Percentiles rank a stretch among this genome's conserved stretches.
Conservation (phyloP, 2,113 vertebrate species). For the Ranitomeya imitator region DNA sequence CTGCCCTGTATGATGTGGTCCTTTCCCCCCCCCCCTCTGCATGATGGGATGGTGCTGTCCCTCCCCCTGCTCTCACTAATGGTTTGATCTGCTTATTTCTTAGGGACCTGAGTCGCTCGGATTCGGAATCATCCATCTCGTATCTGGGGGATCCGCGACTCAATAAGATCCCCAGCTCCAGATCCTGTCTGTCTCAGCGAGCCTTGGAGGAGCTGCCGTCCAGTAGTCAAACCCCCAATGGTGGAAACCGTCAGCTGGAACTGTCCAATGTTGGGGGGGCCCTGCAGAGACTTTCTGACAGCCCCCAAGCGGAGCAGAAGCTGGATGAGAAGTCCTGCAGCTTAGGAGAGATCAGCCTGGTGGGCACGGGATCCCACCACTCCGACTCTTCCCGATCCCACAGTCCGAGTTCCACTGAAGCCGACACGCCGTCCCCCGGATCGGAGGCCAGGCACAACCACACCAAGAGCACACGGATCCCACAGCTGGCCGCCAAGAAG, state of each 20-base stretch:
- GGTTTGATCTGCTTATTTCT: neutral
- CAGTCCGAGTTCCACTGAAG: constrained; percentile 92
- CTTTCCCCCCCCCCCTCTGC: too few relatives aligned
- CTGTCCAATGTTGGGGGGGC: constrained; percentile 56
- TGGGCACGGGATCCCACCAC: constrained; percentile 65
- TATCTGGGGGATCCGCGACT: constrained; percentile 82
- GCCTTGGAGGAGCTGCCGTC: constrained; percentile 71
- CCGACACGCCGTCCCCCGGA: constrained; percentile 85
- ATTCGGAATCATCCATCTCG: constrained; percentile 91
- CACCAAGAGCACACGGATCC: constrained; percentile 82
- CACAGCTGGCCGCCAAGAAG: constrained; percentile 88
- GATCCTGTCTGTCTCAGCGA: constrained; percentile 77
- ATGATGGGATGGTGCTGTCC: too few relatives aligned
- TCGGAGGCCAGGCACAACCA: constrained; percentile 72
- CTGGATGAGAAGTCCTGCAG: constrained; percentile 80
- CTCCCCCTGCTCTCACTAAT: too few relatives aligned
- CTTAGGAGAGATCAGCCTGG: constrained; percentile 81
- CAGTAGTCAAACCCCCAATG: constrained; percentile 74
- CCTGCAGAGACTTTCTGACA: constrained; percentile 75
- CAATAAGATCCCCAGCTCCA: constrained; percentile 74
- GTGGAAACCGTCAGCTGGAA: constrained; percentile 77
- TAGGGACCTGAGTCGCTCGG: constrained; percentile 91
- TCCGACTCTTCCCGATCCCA: constrained; percentile 89
- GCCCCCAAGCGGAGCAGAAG: constrained; percentile 84
- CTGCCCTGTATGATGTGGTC: too few relatives aligned